Evolutionary conservation across 2,888 invertebrate genomes (phyloP).

Genomic region (Chrysolina haemoptera): DNA sequence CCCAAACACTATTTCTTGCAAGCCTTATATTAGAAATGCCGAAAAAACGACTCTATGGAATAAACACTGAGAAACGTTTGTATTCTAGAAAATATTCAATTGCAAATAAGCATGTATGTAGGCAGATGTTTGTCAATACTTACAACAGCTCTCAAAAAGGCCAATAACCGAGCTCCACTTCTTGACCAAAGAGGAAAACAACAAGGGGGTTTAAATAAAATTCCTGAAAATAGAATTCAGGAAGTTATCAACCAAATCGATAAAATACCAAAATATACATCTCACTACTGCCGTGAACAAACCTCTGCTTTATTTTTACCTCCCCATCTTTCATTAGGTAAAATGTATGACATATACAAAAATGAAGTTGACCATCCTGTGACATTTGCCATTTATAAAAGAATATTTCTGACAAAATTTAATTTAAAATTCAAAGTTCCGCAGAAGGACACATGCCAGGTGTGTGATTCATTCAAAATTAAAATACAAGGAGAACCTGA

Average conservation of each 20-base stretch:
- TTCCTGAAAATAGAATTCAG: conserved; percentile 23
- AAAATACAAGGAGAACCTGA: neutral
- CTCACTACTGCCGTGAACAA: conserved; percentile 21
- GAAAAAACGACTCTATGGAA: conserved; percentile 7
- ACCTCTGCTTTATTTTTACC: conserved; percentile 6
- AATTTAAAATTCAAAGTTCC: conserved; percentile 26
- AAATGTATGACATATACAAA: conserved; percentile 20
- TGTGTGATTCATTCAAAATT: neutral
- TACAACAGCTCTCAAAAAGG: conserved; percentile 25
- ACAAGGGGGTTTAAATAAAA: conserved; percentile 29
- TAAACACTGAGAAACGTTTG: conserved; percentile 24
- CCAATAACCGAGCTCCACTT: conserved; percentile 6
- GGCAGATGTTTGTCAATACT: conserved; percentile 13
- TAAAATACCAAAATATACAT: conserved; percentile 34
- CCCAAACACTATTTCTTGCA: neutral
- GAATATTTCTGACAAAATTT: conserved; percentile 5
- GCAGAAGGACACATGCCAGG: neutral
- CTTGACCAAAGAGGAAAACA: conserved; percentile 23
- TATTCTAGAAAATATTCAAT: conserved; percentile 6
- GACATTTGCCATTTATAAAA: conserved; percentile 16
- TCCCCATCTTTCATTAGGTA: conserved; percentile 3
- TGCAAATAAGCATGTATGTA: conserved; percentile 12
- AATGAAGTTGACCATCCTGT: conserved; percentile 12
- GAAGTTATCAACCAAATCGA: conserved; percentile 26
- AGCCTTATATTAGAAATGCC: neutral